Conservation (phyloP, 1,140 invertebrate species). For the Papilio dardanus region DNA sequence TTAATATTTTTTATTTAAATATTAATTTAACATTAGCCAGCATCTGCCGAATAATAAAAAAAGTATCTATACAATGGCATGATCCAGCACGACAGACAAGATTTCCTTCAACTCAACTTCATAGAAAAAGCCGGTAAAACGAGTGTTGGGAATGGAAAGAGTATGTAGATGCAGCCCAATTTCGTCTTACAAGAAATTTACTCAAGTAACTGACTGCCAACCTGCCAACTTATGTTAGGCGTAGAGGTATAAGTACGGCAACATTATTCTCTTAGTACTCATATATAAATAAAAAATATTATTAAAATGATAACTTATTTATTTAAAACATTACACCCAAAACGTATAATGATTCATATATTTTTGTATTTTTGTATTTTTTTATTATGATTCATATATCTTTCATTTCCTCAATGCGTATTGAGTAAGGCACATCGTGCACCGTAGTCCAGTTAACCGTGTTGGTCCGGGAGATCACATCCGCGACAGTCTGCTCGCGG, state of each 20-base stretch:
- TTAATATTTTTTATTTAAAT: not conserved
- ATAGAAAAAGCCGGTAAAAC: not conserved
- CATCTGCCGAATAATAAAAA: not conserved
- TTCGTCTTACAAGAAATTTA: no score
- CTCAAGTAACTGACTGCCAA: no score
- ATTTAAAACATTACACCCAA: not conserved
- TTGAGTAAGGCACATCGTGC: slow-evolving; percentile 85
- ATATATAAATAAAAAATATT: not conserved
- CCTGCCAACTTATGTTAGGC: not conserved
- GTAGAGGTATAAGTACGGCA: not conserved
- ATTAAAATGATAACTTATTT: not conserved
- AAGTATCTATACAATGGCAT: no score
- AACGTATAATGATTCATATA: slow-evolving; percentile 48
- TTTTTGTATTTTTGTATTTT: no score
- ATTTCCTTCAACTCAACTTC: not conserved
- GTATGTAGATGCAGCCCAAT: no score
- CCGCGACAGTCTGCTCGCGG: slow-evolving; percentile 77
- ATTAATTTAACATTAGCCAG: not conserved
- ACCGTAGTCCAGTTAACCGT: slow-evolving; percentile 81
- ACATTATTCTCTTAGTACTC: not conserved
- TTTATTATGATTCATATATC: slow-evolving; percentile 56
- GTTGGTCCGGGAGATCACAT: slow-evolving; percentile 76
- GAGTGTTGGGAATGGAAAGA: not conserved
- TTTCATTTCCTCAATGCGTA: slow-evolving; percentile 81
- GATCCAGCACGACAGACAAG: no score